phyloP scores from a whole-genome alignment of 2,113 vertebrate species.

The Colaptes auratus region DNA sequence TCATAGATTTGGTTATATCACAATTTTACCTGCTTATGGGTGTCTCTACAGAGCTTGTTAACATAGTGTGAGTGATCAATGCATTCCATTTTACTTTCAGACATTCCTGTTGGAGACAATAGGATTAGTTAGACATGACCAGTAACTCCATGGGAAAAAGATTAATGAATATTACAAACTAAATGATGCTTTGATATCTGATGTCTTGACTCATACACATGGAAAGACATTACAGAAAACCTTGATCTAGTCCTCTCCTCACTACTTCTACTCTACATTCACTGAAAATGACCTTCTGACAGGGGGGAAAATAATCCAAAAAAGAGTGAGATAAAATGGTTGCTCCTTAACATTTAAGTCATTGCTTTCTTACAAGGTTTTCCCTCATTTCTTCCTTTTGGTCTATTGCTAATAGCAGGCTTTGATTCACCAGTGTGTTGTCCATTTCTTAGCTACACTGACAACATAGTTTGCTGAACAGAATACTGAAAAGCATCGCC shows the following conservation, averaged over 20 bases:
- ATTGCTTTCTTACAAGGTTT: neutral
- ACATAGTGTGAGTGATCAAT: neutral
- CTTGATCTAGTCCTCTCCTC: neutral
- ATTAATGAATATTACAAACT: neutral
- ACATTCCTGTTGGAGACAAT: neutral
- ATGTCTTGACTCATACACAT: neutral
- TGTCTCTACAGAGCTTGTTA: neutral
- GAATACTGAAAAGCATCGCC: constrained; percentile 23
- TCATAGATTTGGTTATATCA: neutral
- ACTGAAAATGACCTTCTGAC: neutral
- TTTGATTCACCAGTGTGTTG: neutral
- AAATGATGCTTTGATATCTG: neutral
- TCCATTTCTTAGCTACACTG: constrained; percentile 14
- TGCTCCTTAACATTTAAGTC: neutral
- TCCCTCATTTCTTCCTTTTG: neutral
- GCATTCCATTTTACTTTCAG: neutral
- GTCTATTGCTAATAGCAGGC: neutral
- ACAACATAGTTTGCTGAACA: neutral
- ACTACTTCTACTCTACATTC: neutral
- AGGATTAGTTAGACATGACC: neutral
- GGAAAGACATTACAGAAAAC: neutral
- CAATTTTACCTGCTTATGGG: neutral
- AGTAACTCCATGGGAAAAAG: neutral
- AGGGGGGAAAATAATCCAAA: neutral
- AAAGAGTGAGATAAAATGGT: neutral